Evolutionary conservation across 2,113 vertebrate genomes (phyloP), one percentile per base, ranked within the genome.

Genomic region (Conger conger): DNA sequence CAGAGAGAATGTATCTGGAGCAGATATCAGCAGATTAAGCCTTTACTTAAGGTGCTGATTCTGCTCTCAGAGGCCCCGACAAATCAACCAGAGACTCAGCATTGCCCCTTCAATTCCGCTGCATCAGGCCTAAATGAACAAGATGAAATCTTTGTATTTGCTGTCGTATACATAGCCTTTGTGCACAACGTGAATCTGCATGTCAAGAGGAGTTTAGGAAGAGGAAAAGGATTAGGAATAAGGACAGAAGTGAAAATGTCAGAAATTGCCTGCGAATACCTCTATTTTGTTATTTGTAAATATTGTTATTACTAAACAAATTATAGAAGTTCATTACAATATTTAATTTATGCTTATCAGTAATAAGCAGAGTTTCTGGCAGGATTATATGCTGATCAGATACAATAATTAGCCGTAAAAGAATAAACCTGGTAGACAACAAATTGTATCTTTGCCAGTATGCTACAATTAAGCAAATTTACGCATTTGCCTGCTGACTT

Each of bases 201-300:
- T 89, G 86, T 90, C 88, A 79, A 63, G 76, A 85, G 91, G 92
- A 92, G 92, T 93, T 90, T 90, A 93, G 88, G 88, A n/a, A 86
- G 91, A 92, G 89, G 91, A 92, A 93, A 90, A 92, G 89, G 92
- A 93, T 93, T 93, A 92, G 87, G 16, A 63, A 91, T 94, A 93
- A 91, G 93, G 93, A 94, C 94, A 94, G 30, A 23, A 15, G 68
- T 63, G 4, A 2, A 63, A 63, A 27, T 63, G 57, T 63, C 57
- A 27, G 57, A 23, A 57, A 27, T 50, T 50, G 57, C 20, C 57
- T 63, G 23, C 20, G 0, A 23, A 23, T 63, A 63, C 18, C 18
- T 27, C 5, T 23, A 8, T 63, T 27, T 27, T 63, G 20, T 63
- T 9, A 23, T 27, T 63, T 57, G 57, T 63, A 63, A 63, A 63